These are phyloP conservation scores for Ptiloglossa arizonensis DNA, from an alignment of 1,140 invertebrate species.

Conservation along the genomic window DNA sequence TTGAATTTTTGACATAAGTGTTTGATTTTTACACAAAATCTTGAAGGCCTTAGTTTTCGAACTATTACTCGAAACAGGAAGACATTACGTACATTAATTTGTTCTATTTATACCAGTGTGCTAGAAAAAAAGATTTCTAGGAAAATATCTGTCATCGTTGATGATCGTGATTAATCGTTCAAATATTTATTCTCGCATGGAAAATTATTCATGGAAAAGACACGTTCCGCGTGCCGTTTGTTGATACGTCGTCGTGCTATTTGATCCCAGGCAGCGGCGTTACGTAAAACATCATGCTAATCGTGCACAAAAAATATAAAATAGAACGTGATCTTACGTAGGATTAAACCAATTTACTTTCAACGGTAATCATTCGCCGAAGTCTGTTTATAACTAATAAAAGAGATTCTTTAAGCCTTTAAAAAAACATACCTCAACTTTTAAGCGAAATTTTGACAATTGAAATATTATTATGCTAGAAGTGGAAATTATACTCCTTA, in stretches of 20 bases:
- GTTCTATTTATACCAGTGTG: too few species aligned
- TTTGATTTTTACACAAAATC: too few species aligned
- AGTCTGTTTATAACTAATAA: too few species aligned
- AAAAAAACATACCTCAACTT: too few species aligned
- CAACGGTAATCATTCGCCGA: neutral
- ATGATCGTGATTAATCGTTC: slow-evolving; percentile 18
- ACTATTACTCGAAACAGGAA: too few species aligned
- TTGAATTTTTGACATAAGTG: too few species aligned
- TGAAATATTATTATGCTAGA: too few species aligned
- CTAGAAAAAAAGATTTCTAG: neutral
- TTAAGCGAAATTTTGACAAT: too few species aligned
- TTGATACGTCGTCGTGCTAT: slow-evolving; percentile 2
- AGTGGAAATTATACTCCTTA: too few species aligned
- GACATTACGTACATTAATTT: too few species aligned
- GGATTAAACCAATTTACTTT: slow-evolving; percentile 7
- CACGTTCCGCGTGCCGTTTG: slow-evolving; percentile 31
- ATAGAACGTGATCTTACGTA: slow-evolving; percentile 35
- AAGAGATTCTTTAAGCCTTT: too few species aligned
- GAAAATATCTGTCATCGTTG: neutral
- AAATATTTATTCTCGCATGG: slow-evolving; percentile 1
- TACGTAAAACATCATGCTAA: slow-evolving; percentile 35
- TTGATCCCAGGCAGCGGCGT: slow-evolving; percentile 14
- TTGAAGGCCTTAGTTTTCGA: too few species aligned
- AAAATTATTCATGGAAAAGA: slow-evolving; percentile 51
- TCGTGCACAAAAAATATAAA: slow-evolving; percentile 25